Evolutionary conservation across 2,113 vertebrate species (phyloP).

Genomic region (Polypterus senegalus): DNA sequence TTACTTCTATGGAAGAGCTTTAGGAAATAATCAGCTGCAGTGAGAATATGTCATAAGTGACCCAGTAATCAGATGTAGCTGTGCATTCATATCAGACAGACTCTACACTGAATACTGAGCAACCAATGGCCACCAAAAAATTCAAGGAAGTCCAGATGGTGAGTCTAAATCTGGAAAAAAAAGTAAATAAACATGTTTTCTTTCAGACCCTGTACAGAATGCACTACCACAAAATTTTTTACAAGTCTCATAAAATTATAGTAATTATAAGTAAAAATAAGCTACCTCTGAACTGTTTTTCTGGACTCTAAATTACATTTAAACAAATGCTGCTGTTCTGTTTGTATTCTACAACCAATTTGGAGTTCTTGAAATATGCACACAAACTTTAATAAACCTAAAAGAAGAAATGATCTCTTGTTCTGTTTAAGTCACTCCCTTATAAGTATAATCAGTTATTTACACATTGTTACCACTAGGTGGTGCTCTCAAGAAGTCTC

Average conservation of each 20-base stretch:
- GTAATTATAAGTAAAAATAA: background rate
- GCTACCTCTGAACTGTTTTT: background rate
- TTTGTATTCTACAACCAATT: no score
- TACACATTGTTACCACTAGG: no score
- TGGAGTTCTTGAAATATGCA: no score
- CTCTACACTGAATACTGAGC: slow-evolving; percentile 51
- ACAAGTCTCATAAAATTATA: background rate
- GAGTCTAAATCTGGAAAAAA: background rate
- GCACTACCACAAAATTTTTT: no score
- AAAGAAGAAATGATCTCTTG: no score
- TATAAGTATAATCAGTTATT: no score
- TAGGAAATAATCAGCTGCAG: no score
- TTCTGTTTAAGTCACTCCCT: no score
- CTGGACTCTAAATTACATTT: background rate
- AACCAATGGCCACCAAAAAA: slow-evolving; percentile 24
- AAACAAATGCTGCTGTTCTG: background rate
- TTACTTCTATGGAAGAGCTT: no score
- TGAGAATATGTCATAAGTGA: slow-evolving; percentile 26
- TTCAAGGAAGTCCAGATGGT: background rate
- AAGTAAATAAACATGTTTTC: background rate
- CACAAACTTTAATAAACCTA: no score
- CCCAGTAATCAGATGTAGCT: slow-evolving; percentile 61
- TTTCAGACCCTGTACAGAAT: background rate
- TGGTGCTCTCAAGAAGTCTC: no score
- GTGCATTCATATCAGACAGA: slow-evolving; percentile 36